Base-by-base conservation (phyloP, 2,113 vertebrate genomes). In the Urocitellus parryii region DNA sequence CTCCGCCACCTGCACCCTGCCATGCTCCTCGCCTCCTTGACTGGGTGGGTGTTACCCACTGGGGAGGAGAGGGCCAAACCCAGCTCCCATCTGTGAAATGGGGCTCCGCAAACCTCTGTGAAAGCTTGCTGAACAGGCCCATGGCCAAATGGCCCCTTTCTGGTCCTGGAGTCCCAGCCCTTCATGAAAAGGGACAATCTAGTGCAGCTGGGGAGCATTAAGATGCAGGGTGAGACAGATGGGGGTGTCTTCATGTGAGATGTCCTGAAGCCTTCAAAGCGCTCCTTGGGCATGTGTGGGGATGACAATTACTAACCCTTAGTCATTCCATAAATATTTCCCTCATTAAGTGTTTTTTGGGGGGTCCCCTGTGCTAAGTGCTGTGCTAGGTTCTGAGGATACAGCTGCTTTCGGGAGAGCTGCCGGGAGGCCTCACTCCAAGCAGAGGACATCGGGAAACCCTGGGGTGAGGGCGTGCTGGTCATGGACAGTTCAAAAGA, bases 301-400 rank as follows among this genome's bases (percentile, higher is more conserved):
- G 58, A 11, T 34, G 13, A 42, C 4, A 13, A 3, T 9, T 5
- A 37, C 0, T 4, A 32, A 39, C 0, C 0, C 51, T 17, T 42
- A 2, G n/a, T 61, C 39, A 25, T 13, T 34, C 56, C 56, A 53
- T 29, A 32, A 0, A 29, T 25, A 80, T 48, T 70, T 67, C 17
- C 2, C 13, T 39, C 37, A 12, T 7, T 2, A 1, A 3, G 0
- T 24, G 29, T 17, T 25, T 42, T 0, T 6, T 1, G 27, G 27
- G 58, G 42, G 25, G 25, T 4, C 63, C 8, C 2, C 80, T 67
- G 29, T 0, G 8, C 7, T 7, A 63, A 65, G 24, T 39, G 5
- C 37, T 4, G 42, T 25, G 39, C 65, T 20, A 29, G 8, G 76
- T 58, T 81, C 53, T n/a, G 11, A 29, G 58, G 74, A n/a, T 24